Conservation (phyloP, 2,888 invertebrate genomes). For the Sesamia inferens region DNA sequence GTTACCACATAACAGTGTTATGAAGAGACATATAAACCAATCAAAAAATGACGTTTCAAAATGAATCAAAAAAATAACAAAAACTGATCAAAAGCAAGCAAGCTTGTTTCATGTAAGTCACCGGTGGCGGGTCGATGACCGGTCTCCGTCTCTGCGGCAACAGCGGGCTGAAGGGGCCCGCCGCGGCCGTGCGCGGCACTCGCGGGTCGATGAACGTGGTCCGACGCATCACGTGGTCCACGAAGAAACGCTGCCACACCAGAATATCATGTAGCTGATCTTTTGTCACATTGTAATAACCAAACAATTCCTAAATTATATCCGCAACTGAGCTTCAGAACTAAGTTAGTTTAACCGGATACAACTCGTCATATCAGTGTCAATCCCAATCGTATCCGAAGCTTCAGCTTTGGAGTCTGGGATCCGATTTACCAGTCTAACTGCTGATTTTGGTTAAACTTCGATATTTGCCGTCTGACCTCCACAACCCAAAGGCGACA, state of each 20-base stretch:
- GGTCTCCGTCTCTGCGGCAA: conserved; percentile 85
- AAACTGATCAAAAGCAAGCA: conserved; percentile 9
- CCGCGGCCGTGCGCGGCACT: conserved; percentile 95
- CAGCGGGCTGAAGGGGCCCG: conserved; percentile 85
- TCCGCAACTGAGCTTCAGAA: no score
- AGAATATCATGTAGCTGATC: not conserved
- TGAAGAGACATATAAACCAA: not conserved
- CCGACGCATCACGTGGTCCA: conserved; percentile 97
- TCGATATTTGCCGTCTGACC: no score
- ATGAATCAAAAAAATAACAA: conserved; percentile 4
- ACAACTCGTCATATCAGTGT: no score
- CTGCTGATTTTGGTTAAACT: no score
- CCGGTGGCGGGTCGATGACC: conserved; percentile 69
- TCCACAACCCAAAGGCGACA: no score
- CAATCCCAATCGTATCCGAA: no score
- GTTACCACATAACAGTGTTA: conserved; percentile 1
- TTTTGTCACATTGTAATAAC: not conserved
- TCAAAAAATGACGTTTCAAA: conserved; percentile 1
- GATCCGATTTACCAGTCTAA: no score
- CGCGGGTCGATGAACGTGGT: conserved; percentile 99
- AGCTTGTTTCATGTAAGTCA: not conserved
- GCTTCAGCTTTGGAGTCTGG: no score
- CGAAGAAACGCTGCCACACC: conserved; percentile 94
- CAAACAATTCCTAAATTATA: not conserved
- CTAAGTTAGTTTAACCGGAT: no score